These are phyloP conservation scores for Diploscapter pachys DNA, from an alignment of 1,140 invertebrate genomes.

Conservation along the genomic window DNA sequence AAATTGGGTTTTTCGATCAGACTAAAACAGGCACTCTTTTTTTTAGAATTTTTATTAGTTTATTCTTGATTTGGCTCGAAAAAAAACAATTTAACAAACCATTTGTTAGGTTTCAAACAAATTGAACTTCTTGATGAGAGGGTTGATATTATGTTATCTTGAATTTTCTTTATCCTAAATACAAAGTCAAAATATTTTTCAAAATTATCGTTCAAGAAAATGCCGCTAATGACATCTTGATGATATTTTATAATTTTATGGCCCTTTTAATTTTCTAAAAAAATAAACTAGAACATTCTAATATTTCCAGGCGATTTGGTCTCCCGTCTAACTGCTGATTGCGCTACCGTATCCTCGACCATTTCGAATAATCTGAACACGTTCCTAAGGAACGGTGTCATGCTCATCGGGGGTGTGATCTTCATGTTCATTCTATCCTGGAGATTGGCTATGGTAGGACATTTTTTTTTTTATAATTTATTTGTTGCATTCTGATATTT, in stretches of 20 bases:
- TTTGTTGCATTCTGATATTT: too few relatives aligned
- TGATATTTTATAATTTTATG: too few relatives aligned
- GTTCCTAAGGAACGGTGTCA: conserved; percentile 53
- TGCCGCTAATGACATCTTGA: not conserved
- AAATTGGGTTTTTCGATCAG: conserved; percentile 47
- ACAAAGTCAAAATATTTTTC: too few relatives aligned
- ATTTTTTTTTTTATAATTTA: not conserved
- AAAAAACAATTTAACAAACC: too few relatives aligned
- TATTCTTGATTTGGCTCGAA: too few relatives aligned
- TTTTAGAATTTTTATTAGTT: too few relatives aligned
- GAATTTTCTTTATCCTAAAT: too few relatives aligned
- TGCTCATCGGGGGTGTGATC: conserved; percentile 54
- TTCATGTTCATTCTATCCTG: conserved; percentile 62
- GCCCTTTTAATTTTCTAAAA: too few relatives aligned
- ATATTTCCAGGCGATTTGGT: conserved; percentile 41
- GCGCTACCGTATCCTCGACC: conserved; percentile 40
- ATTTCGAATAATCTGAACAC: conserved; percentile 49
- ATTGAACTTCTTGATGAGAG: too few relatives aligned
- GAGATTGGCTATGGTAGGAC: conserved; percentile 52
- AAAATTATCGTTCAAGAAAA: not conserved
- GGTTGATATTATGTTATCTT: too few relatives aligned
- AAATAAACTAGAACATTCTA: too few relatives aligned
- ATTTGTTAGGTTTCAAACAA: too few relatives aligned
- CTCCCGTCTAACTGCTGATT: conserved; percentile 47
- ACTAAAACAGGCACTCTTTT: conserved; percentile 36